phyloP scores from a whole-genome alignment of 1,140 invertebrate species.

The Temnothorax longispinosus region DNA sequence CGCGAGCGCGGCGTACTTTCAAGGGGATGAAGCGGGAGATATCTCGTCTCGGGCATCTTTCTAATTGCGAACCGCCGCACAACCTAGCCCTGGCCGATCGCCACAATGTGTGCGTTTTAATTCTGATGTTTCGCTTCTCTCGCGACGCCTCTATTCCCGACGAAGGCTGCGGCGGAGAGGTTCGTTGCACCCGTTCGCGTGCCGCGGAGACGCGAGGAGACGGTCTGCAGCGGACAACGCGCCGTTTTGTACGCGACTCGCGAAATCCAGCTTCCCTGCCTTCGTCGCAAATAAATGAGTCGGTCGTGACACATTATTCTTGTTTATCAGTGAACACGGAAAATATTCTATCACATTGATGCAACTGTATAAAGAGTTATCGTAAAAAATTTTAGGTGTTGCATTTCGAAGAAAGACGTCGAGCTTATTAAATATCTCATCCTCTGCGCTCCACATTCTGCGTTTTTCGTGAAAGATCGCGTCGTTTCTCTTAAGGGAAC shows the following conservation, averaged over 20 bases:
- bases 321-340: not conserved
- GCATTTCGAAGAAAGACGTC: not conserved
- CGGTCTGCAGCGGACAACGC: slow-evolving; percentile 14
- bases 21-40: slow-evolving; percentile 3
- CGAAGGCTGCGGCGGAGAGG: slow-evolving; percentile 48
- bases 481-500: not conserved
- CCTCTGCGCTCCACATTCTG: not conserved
- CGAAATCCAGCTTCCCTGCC: not conserved
- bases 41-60: slow-evolving; percentile 20
- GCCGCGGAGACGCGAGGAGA: slow-evolving; percentile 20
- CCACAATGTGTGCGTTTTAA: not conserved
- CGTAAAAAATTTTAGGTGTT: not conserved
- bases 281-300: not conserved
- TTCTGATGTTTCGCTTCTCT: slow-evolving; percentile 2
- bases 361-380: not conserved
- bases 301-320: not conserved
- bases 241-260: slow-evolving; percentile 30
- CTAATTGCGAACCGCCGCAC: not conserved
- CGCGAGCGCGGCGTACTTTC: not conserved
- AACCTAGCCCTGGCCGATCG: not conserved
- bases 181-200: slow-evolving; percentile 72
- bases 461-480: not conserved
- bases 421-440: not conserved
- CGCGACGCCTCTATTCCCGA: not conserved
- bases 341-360: not conserved